phyloP scores from a whole-genome alignment of 2,888 invertebrate species.

The Hedya salicella region DNA sequence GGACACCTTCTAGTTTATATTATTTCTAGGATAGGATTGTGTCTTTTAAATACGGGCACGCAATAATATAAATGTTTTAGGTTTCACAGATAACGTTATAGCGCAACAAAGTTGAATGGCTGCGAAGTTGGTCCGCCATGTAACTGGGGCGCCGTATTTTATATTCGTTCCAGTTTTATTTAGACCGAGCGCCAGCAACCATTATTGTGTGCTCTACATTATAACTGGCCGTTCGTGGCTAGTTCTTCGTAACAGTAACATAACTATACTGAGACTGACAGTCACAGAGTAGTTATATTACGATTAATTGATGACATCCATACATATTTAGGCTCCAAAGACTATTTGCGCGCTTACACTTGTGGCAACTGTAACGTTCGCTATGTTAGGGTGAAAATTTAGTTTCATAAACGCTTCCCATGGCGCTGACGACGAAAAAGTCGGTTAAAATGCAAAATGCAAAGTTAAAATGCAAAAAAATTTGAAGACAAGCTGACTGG shows the following conservation, averaged over 20 bases:
- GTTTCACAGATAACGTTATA: conserved; percentile 13
- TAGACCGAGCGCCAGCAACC: conserved; percentile 11
- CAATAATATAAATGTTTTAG: conserved; percentile 11
- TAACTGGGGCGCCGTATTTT: conserved; percentile 36
- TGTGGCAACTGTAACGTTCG: too few species aligned
- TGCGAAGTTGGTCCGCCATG: conserved; percentile 26
- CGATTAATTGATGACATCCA: too few species aligned
- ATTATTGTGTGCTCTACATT: not conserved
- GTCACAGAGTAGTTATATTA: not conserved
- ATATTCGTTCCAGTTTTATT: conserved; percentile 16
- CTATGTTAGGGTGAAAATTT: too few species aligned
- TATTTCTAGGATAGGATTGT: too few species aligned
- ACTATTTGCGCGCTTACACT: too few species aligned
- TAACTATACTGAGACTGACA: not conserved
- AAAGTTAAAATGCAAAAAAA: too few species aligned
- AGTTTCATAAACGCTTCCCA: too few species aligned
- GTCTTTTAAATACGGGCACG: not conserved
- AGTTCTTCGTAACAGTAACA: not conserved
- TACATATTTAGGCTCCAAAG: too few species aligned
- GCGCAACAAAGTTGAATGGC: conserved; percentile 27
- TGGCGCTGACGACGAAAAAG: too few species aligned
- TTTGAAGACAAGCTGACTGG: too few species aligned
- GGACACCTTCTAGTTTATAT: too few species aligned
- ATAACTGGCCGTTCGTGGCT: not conserved
- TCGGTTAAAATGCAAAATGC: too few species aligned